A percentile compares a stretch with the other conserved stretches of the same genome.
Conservation (phyloP, 1,140 invertebrate genomes). For the Artemia franciscana region DNA sequence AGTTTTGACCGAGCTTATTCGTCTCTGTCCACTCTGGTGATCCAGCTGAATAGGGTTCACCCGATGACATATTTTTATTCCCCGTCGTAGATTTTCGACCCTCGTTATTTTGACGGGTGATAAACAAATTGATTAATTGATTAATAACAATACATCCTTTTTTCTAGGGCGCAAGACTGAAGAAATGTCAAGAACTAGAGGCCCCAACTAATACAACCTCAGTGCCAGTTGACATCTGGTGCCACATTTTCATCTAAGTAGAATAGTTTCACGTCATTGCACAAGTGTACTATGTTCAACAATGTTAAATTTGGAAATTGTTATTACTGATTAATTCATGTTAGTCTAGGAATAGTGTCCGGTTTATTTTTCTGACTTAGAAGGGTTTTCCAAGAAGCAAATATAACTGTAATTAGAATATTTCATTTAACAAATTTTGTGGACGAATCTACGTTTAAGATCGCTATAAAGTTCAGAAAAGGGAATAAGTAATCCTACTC, state of each 20-base stretch:
- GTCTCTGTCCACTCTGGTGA: neutral
- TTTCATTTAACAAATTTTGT: no score
- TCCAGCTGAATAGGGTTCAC: neutral
- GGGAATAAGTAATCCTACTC: no score
- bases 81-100: neutral
- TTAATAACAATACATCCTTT: slow-evolving; percentile 7
- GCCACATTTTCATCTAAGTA: neutral
- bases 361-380: no score
- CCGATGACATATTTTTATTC: neutral
- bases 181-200: slow-evolving; percentile 81
- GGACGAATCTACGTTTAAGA: no score
- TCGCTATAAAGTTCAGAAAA: no score
- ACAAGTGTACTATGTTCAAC: no score
- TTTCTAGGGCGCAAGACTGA: slow-evolving; percentile 68
- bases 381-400: no score
- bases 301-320: no score
- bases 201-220: slow-evolving; percentile 79
- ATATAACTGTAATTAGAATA: no score
- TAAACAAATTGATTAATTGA: neutral
- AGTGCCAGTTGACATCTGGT: slow-evolving; percentile 32
- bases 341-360: no score
- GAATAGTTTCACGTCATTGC: no score
- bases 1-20: neutral
- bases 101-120: neutral
- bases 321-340: no score